Base-by-base conservation (phyloP, 2,113 vertebrate genomes). In the Lepisosteus oculatus region DNA sequence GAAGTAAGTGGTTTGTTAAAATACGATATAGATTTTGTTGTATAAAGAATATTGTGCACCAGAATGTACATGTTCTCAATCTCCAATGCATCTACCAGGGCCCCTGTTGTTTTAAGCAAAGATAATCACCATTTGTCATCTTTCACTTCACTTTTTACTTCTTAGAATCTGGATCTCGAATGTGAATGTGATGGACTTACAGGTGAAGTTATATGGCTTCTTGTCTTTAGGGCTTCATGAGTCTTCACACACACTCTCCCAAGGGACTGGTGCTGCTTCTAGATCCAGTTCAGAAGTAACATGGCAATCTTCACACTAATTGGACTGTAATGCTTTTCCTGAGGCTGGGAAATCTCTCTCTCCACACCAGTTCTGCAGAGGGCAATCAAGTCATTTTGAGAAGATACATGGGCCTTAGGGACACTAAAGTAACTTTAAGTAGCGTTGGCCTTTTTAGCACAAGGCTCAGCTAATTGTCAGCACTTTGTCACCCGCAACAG, bases 321-420 rank as follows among this genome's bases (percentile, higher is more conserved):
- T 59, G 56, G 56, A 59, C 56, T 59, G 56, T 59, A 59, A 59
- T 59, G 56, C 56, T 51, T 59, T 59, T 14, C 56, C 14, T n/a
- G 56, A 59, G 56, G 56, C 47, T n/a, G 7, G 56, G 56, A 12
- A 59, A 59, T 59, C 56, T 59, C 56, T 59, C 56, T 12, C 56
- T 59, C 56, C 56, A 59, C 56, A 59, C 56, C 56, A 59, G 13
- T 12, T 59, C 56, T 59, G 56, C 56, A 59, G 56, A 59, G 56
- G 56, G 56, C 56, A 59, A 59, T 59, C 56, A 59, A 59, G 56
- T n/a, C 56, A 59, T 59, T 59, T 59, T 59, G 56, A 59, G 56
- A 59, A 59, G 56, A 59, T 12, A 59, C 11, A n/a, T 59, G 56
- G 56, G 56, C 56, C 56, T 59, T n/a, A 59, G 56, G 56, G 56